Conservation (phyloP, 2,797 vertebrate species). For the Alectoris magna region DNA sequence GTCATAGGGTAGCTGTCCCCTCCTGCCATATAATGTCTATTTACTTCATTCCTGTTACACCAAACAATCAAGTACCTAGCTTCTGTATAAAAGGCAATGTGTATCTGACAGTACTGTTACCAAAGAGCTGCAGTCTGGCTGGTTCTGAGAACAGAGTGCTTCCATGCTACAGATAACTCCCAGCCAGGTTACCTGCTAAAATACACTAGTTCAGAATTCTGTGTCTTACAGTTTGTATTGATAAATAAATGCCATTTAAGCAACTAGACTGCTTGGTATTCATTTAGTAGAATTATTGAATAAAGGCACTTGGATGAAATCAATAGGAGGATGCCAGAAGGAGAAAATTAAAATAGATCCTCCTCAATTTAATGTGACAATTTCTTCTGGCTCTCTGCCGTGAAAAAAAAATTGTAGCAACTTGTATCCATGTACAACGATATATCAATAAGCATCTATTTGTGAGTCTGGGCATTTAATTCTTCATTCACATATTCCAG, state of each 20-base stretch:
- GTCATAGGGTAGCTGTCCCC: neutral
- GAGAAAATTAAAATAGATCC: slow-evolving; percentile 42
- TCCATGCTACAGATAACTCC: neutral
- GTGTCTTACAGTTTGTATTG: neutral
- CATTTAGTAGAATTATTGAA: slow-evolving; percentile 25
- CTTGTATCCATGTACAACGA: neutral
- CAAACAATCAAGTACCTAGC: slow-evolving; percentile 14
- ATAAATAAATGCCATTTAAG: slow-evolving; percentile 31
- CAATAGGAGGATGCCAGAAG: slow-evolving; percentile 18
- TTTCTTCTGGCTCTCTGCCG: slow-evolving; percentile 14
- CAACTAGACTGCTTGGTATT: slow-evolving; percentile 10
- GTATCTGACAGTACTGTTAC: neutral
- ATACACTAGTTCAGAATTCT: neutral
- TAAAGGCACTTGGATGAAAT: slow-evolving; percentile 13
- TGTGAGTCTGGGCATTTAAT: neutral
- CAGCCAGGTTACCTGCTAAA: neutral
- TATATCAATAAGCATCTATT: neutral
- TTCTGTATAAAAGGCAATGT: slow-evolving; percentile 18
- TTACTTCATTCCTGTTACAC: slow-evolving; percentile 32
- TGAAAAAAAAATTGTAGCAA: neutral
- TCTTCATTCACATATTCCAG: neutral
- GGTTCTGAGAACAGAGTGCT: neutral
- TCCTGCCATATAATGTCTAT: neutral
- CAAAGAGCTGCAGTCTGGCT: slow-evolving; percentile 31
- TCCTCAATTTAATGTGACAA: slow-evolving; percentile 35